These are phyloP conservation scores for Panthera leo DNA, from an alignment of 2,113 vertebrate species.

Conservation along the genomic window DNA sequence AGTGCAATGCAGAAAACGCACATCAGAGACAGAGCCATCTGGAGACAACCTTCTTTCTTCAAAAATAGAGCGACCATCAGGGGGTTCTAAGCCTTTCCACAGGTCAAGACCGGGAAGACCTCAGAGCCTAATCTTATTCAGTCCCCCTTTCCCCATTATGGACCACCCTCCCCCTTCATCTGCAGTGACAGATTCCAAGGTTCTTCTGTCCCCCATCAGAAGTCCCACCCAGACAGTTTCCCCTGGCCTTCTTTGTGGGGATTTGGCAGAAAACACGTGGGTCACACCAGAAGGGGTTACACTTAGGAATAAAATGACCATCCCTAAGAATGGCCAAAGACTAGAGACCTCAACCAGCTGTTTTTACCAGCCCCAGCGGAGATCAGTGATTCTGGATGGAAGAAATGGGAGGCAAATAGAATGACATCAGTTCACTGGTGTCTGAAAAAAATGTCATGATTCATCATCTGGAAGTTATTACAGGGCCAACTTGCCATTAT, in stretches of 20 bases:
- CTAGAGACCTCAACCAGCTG: constrained; percentile 98
- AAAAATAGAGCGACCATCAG: constrained; percentile 90
- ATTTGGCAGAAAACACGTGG: constrained; percentile 86
- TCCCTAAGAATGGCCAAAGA: constrained; percentile 98
- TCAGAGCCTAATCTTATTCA: constrained; percentile 98
- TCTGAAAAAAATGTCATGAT: constrained; percentile 33
- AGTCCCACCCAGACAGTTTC: constrained; percentile 88
- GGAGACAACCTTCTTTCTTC: constrained; percentile 89
- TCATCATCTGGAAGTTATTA: constrained; percentile 35
- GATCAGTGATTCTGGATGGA: constrained; percentile 97
- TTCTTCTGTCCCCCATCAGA: constrained; percentile 91
- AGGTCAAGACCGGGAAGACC: constrained; percentile 94
- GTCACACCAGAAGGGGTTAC: constrained; percentile 89
- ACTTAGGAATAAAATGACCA: constrained; percentile 96
- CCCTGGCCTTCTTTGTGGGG: constrained; percentile 86
- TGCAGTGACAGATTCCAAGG: constrained; percentile 86
- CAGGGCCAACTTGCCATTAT: constrained; percentile 63
- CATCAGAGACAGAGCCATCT: constrained; percentile 90
- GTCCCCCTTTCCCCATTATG: constrained; percentile 97
- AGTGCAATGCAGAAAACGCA: constrained; percentile 89
- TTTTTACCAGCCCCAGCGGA: constrained; percentile 98
- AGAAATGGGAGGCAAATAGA: constrained; percentile 95
- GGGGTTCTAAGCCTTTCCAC: constrained; percentile 91
- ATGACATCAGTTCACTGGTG: constrained; percentile 78
- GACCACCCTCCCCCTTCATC: constrained; percentile 92